Percentiles rank a stretch among this genome's conserved stretches.
Evolutionary conservation across 2,797 vertebrate species (phyloP).

Genomic region (Anguilla pacifica): DNA sequence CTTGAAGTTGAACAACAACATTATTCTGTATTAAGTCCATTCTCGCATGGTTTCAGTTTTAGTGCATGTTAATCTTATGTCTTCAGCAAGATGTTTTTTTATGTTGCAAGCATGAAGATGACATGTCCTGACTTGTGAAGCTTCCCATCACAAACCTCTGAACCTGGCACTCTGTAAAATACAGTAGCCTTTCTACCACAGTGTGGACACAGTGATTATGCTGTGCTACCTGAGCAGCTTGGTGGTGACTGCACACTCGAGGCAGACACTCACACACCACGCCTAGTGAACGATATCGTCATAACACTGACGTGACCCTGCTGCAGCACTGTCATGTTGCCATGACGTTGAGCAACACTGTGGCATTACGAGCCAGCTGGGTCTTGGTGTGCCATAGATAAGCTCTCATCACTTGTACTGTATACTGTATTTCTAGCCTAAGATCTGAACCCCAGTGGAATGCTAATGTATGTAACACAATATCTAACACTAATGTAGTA

Average conservation of each 20-base stretch:
- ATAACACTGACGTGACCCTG: not conserved
- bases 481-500: not conserved
- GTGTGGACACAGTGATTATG: too few relatives aligned
- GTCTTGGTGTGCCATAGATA: not conserved
- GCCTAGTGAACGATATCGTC: not conserved
- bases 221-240: not conserved
- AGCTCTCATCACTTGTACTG: not conserved
- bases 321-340: not conserved
- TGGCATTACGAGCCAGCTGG: not conserved
- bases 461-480: not conserved
- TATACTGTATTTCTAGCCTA: not conserved
- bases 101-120: slow-evolving; percentile 22
- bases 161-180: not conserved
- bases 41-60: slow-evolving; percentile 35
- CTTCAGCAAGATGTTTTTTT: slow-evolving; percentile 40
- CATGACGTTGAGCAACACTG: not conserved
- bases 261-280: not conserved
- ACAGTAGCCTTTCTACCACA: not conserved
- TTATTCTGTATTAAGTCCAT: not conserved
- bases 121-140: slow-evolving; percentile 20
- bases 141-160: slow-evolving; percentile 30
- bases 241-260: not conserved
- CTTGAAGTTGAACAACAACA: slow-evolving; percentile 1
- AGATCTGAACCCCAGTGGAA: not conserved
- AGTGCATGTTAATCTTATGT: slow-evolving; percentile 26